Conservation (phyloP, 2,797 vertebrate species). For the Pagetopsis macropterus region DNA sequence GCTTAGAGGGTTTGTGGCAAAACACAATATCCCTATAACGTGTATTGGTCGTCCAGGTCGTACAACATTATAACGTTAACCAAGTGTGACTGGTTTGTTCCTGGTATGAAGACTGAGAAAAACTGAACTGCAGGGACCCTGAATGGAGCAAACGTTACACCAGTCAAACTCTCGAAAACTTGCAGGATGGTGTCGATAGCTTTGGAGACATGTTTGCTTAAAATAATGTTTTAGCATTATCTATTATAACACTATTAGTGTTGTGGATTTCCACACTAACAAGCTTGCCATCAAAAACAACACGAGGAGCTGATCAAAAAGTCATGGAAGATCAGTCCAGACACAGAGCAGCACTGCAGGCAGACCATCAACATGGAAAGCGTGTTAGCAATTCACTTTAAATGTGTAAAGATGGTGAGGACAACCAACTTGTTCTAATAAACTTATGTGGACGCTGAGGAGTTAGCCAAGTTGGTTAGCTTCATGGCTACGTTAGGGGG, state of each 20-base stretch:
- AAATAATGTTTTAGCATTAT: neutral
- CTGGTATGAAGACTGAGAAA: conserved; percentile 6
- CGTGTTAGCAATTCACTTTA: conserved; percentile 13
- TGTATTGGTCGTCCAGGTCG: neutral
- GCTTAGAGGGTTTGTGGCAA: neutral
- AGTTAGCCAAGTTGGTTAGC: conserved; percentile 66
- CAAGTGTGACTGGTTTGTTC: conserved; percentile 19
- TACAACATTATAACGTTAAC: neutral
- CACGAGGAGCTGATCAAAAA: conserved; percentile 71
- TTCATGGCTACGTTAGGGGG: conserved; percentile 38
- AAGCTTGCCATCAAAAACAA: conserved; percentile 56
- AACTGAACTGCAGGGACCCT: conserved; percentile 1
- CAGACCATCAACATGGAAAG: conserved; percentile 7
- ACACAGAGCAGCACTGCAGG: conserved; percentile 52
- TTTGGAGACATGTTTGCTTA: neutral
- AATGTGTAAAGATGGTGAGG: conserved; percentile 19
- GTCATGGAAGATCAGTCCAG: conserved; percentile 47
- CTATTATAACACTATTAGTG: conserved; percentile 7
- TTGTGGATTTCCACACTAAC: conserved; percentile 1
- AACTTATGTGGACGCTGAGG: conserved; percentile 51
- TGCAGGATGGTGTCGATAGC: conserved; percentile 14
- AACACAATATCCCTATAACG: neutral
- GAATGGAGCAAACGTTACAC: conserved; percentile 13
- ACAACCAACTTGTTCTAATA: conserved; percentile 45
- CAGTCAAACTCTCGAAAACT: conserved; percentile 59